Percentiles rank a stretch among this genome's conserved stretches.
Conservation (phyloP, 2,113 vertebrate genomes). For the Neolamprologus variostigma region DNA sequence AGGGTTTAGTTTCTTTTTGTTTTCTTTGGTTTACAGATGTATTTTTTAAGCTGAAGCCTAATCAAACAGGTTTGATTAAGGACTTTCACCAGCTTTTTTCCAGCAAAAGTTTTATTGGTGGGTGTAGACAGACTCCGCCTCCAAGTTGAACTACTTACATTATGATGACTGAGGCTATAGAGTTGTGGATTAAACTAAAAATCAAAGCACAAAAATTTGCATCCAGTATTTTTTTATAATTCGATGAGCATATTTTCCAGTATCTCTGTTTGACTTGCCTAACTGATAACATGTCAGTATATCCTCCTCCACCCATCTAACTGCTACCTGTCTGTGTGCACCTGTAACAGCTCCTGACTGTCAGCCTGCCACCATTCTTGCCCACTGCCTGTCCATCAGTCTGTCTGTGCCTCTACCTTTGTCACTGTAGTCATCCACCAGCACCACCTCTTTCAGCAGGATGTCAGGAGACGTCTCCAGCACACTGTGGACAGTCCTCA, state of each 20-base stretch:
- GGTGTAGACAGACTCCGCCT: neutral
- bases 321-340: neutral
- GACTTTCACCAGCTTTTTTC: neutral
- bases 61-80: neutral
- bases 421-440: slow-evolving; percentile 96
- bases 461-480: slow-evolving; percentile 92
- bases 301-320: neutral
- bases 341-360: neutral
- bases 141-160: neutral
- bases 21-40: neutral
- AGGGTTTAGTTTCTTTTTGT: neutral
- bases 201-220: neutral
- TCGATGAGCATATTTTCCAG: neutral
- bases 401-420: slow-evolving; percentile 69
- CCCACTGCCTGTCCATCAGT: neutral
- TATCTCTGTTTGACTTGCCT: neutral
- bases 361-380: neutral
- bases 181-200: neutral
- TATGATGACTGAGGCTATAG: neutral
- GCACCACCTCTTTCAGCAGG: slow-evolving; percentile 87
- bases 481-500: slow-evolving; percentile 94
- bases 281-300: neutral
- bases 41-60: neutral
- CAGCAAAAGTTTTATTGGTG: neutral
- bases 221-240: neutral